Percentiles rank a stretch among this genome's conserved stretches.
phyloP scores from a whole-genome alignment of 2,113 vertebrate genomes.

The Glaucidium brasilianum region DNA sequence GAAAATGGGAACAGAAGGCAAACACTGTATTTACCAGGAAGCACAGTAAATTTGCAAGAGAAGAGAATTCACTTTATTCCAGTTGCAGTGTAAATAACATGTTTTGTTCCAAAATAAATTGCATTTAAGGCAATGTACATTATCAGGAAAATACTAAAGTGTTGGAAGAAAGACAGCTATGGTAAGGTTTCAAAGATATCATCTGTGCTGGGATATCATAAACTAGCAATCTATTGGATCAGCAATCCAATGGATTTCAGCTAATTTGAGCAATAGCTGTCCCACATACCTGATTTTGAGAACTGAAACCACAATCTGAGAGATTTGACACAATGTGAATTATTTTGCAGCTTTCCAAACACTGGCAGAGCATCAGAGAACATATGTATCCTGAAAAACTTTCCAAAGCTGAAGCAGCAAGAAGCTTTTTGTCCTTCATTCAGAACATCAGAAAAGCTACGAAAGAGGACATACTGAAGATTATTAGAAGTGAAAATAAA shows the following conservation, averaged over 20 bases:
- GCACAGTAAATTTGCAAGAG: neutral
- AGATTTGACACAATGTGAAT: neutral
- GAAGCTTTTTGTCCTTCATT: slow-evolving; percentile 88
- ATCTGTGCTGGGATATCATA: neutral
- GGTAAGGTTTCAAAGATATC: neutral
- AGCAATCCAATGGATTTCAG: neutral
- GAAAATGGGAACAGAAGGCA: neutral
- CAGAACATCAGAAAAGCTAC: slow-evolving; percentile 85
- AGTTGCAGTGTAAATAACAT: neutral
- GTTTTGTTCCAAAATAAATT: neutral
- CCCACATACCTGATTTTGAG: neutral
- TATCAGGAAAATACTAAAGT: neutral
- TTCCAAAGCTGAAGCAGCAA: slow-evolving; percentile 81
- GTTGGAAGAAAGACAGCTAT: neutral
- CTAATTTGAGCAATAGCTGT: neutral
- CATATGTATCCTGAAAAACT: slow-evolving; percentile 85
- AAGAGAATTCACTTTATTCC: neutral
- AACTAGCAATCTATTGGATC: too few relatives aligned
- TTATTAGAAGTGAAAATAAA: slow-evolving; percentile 85
- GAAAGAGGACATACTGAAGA: slow-evolving; percentile 86
- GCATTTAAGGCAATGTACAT: neutral
- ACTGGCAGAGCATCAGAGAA: slow-evolving; percentile 81
- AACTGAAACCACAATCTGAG: neutral
- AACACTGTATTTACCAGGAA: neutral
- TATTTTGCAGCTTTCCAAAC: slow-evolving; percentile 81